phyloP scores from a whole-genome alignment of 2,888 invertebrate genomes.

The Pollenia amentaria region DNA sequence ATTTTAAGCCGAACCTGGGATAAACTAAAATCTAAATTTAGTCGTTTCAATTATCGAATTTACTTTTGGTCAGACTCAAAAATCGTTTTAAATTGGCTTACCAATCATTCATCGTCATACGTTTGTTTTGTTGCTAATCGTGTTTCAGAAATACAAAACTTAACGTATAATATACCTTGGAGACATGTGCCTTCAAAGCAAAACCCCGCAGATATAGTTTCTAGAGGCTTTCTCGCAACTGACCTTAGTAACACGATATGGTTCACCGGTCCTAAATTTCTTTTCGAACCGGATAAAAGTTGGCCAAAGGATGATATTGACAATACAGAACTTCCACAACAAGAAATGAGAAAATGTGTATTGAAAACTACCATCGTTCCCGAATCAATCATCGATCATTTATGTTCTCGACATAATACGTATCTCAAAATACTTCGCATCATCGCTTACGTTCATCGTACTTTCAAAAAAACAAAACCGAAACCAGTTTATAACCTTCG shows the following conservation, averaged over 20 bases:
- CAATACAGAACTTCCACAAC: constrained; percentile 71
- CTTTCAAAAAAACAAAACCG: constrained; percentile 6
- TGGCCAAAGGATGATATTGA: constrained; percentile 17
- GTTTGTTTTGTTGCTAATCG: constrained; percentile 69
- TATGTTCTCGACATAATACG: constrained; percentile 35
- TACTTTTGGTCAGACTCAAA: constrained; percentile 69
- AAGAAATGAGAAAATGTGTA: constrained; percentile 33
- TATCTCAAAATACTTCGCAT: constrained; percentile 49
- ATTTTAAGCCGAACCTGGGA: constrained; percentile 49
- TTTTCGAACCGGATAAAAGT: background rate
- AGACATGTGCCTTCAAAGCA: constrained; percentile 54
- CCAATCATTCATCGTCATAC: constrained; percentile 58
- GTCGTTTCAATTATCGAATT: background rate
- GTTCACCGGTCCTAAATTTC: constrained; percentile 54
- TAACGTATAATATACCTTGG: constrained; percentile 36
- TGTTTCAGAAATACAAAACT: constrained; percentile 66
- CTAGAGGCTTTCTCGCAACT: constrained; percentile 44
- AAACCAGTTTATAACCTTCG: background rate
- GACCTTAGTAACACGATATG: constrained; percentile 46
- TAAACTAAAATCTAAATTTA: constrained; percentile 31
- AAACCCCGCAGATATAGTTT: constrained; percentile 67
- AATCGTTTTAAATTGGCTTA: constrained; percentile 67
- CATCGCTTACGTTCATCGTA: constrained; percentile 41
- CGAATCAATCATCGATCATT: constrained; percentile 31
- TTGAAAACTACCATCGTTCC: constrained; percentile 21